Percentiles rank a stretch among this genome's conserved stretches.
These are phyloP conservation scores for Ormyrus thymus DNA, from an alignment of 2,888 invertebrate genomes.

Conservation along the genomic window DNA sequence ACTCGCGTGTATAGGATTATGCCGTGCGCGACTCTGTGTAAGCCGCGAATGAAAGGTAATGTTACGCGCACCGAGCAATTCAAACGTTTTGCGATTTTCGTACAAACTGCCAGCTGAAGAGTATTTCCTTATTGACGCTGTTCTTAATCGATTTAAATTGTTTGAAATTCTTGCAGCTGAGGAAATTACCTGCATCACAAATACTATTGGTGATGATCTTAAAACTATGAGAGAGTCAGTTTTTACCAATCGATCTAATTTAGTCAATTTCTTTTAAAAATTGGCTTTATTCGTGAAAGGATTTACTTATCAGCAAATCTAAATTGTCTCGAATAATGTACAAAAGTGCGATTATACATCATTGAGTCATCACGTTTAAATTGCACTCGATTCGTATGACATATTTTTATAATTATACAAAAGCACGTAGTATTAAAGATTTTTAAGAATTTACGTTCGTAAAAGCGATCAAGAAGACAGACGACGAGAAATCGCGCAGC, in stretches of 20 bases:
- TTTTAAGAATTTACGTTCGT: no score
- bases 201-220: not conserved
- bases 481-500: slow-evolving; percentile 6
- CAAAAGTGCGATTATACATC: no score
- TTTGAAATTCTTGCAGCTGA: not conserved
- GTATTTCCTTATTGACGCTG: not conserved
- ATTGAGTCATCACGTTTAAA: no score
- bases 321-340: no score
- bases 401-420: not conserved
- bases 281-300: no score
- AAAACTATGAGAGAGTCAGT: no score
- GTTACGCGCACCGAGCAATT: slow-evolving; percentile 16
- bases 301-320: no score
- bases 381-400: no score
- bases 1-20: slow-evolving; percentile 9
- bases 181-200: not conserved
- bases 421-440: not conserved
- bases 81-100: slow-evolving; percentile 50
- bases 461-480: no score
- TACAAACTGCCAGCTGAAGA: not conserved
- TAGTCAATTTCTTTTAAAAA: no score
- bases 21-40: slow-evolving; percentile 10
- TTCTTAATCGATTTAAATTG: not conserved
- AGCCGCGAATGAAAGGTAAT: slow-evolving; percentile 29
- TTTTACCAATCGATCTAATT: no score